Base-by-base conservation (phyloP, 2,797 vertebrate species). In the Lemur catta region DNA sequence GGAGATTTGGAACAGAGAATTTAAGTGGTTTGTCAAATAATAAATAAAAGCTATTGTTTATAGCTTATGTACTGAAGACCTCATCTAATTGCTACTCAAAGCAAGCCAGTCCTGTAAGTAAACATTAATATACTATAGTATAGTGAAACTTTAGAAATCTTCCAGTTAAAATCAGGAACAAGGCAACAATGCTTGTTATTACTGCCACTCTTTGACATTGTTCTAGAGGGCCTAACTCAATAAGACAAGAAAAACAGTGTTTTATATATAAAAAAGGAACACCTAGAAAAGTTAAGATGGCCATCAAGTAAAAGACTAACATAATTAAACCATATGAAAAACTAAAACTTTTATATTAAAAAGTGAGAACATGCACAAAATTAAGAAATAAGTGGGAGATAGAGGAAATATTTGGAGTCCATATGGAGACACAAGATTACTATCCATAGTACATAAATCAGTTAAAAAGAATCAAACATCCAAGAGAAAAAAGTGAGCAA, bases 1-100 rank as follows among this genome's bases (percentile, higher is more conserved):
- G 6, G 15, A 94, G 74, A 88, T n/a, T 84, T 79, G 17, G 24
- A 79, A 79, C 28, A 79, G 48, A 91, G 14, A 94, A 72, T 65
- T 63, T 93, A 76, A 88, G 24, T 79, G 43, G 6, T 38, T 92
- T 82, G 18, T 87, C 84, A 92, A 92, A 63, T 88, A 92, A 69
- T 93, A 76, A 76, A 84, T 50, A 35, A 55, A 26, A 94, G 22
- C 48, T 72, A 71, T 92, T 80, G 57, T 69, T 88, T 88, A 71
- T 35, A 86, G 52, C 3, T 75, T 93, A 41, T 69, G 5, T 91
- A 20, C n/a, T 79, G 7, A 55, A 69, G 46, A 85, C 12, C 17
- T 88, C 43, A 85, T 48, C 12, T 81, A 94, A 69, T 65, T n/a
- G 33, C 33, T 86, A 67, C 61, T 92, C 48, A 65, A 85, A 92